A percentile compares a stretch with the other conserved stretches of the same genome.
Evolutionary conservation across 2,888 invertebrate species (phyloP).

Genomic region (Agrilus cyanescens): DNA sequence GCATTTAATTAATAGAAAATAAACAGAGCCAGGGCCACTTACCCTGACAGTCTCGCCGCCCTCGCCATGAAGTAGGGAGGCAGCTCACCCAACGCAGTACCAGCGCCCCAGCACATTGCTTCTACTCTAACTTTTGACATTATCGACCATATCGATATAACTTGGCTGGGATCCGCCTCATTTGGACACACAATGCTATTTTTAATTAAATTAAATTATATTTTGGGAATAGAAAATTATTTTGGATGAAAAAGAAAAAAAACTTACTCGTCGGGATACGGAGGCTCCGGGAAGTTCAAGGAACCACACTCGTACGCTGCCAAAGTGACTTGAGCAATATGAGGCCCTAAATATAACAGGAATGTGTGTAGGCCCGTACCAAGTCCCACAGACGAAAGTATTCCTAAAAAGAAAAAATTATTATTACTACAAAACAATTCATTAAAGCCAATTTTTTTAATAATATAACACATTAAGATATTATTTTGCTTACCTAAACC

Average conservation of each 20-base stretch:
- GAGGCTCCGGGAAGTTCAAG: constrained; percentile 92
- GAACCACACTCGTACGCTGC: constrained; percentile 96
- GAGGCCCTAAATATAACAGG: constrained; percentile 96
- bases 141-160: constrained; percentile 80
- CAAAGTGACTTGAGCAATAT: constrained; percentile 94
- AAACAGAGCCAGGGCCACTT: constrained; percentile 12
- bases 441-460: background rate
- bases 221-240: no score
- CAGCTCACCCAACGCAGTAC: constrained; percentile 96
- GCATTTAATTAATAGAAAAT: background rate
- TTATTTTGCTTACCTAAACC: constrained; percentile 26
- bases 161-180: constrained; percentile 44
- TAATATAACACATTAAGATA: background rate
- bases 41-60: constrained; percentile 64
- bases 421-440: constrained; percentile 2
- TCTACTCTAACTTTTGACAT: constrained; percentile 92
- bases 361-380: constrained; percentile 99
- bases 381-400: constrained; percentile 93
- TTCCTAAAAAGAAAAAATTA: constrained; percentile 46
- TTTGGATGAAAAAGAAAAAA: no score
- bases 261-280: constrained; percentile 91
- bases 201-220: no score
- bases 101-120: constrained; percentile 95
- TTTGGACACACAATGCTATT: no score
- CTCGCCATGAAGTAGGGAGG: constrained; percentile 99